phyloP scores from a whole-genome alignment of 2,797 vertebrate species.

The Mormyrops attenuatus region DNA sequence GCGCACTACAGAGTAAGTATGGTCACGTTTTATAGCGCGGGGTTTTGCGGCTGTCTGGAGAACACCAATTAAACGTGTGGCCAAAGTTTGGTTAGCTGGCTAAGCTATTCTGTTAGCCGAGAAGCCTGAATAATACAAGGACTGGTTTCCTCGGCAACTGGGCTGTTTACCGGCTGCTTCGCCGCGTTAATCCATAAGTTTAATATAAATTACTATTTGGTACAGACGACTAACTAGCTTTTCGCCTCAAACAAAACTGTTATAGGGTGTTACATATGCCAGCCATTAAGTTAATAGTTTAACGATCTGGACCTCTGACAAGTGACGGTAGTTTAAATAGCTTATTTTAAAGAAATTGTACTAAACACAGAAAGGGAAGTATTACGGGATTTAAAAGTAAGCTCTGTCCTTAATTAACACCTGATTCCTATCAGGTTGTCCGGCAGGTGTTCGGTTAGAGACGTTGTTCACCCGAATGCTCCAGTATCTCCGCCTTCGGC shows the following conservation, averaged over 20 bases:
- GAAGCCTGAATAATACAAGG: not conserved
- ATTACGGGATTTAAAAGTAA: not conserved
- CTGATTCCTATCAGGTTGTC: not conserved
- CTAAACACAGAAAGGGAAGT: not conserved
- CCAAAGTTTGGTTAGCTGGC: not conserved
- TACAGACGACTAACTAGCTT: not conserved
- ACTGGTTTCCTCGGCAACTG: not conserved
- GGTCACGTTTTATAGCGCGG: not conserved
- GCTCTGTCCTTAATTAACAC: not conserved
- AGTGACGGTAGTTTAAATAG: not conserved
- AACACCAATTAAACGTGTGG: not conserved
- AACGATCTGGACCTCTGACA: not conserved
- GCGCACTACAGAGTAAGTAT: constrained; percentile 33
- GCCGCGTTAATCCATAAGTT: not conserved
- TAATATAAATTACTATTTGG: not conserved
- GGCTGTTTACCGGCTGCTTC: not conserved
- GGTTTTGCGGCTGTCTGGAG: not conserved
- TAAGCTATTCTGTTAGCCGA: not conserved
- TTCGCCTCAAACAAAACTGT: not conserved
- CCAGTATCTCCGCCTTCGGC: not conserved
- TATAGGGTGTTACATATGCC: not conserved
- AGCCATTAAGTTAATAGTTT: not conserved
- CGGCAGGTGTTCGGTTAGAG: not conserved
- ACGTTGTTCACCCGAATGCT: not conserved
- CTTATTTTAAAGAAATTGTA: not conserved